Base-by-base conservation (phyloP, 2,797 vertebrate species). In the Ambastaia sidthimunki region DNA sequence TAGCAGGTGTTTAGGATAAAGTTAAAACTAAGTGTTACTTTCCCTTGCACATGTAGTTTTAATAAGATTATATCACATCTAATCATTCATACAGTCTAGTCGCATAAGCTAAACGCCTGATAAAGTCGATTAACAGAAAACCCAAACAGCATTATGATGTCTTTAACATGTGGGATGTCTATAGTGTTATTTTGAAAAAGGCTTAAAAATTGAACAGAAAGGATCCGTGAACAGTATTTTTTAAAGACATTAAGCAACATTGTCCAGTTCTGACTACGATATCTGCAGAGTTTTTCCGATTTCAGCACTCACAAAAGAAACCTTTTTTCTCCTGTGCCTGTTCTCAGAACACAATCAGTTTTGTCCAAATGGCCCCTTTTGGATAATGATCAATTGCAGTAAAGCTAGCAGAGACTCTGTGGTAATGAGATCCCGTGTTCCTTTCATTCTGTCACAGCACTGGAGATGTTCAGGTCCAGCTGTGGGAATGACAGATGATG, bases 371-470 rank as follows among this genome's bases (percentile, higher is more conserved):
- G 85, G 88, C 71, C 80, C 82, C 83, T 87, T 62, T 88, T 90
- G 83, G 76, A 90, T 91, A 92, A 92, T 85, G 89, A 92, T 92
- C 87, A 90, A 87, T 89, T 85, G 87, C 81, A 85, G 76, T 74
- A 74, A 86, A 87, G 84, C 84, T 85, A 89, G 82, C 82, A 47
- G 82, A 89, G 83, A 84, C 83, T 85, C 89, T 87, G 74, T 88
- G 89, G 91, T 94, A 93, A 93, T 90, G 91, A 93, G 90, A 90
- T 91, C 88, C 83, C 16, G 80, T 91, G 90, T 90, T 85, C 88
- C 63, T 82, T 90, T 90, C 87, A 88, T 88, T 87, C 87, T 89
- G 85, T 87, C 88, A 88, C 86, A 85, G 82, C 85, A 79, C 72
- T 88, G 90, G 83, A 86, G 85, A 86, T 82, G 71, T 87, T 88